Evolutionary conservation across 92 coral and sea anemone genomes (phyloP).

Genomic region (Phenganax stokvisi): DNA sequence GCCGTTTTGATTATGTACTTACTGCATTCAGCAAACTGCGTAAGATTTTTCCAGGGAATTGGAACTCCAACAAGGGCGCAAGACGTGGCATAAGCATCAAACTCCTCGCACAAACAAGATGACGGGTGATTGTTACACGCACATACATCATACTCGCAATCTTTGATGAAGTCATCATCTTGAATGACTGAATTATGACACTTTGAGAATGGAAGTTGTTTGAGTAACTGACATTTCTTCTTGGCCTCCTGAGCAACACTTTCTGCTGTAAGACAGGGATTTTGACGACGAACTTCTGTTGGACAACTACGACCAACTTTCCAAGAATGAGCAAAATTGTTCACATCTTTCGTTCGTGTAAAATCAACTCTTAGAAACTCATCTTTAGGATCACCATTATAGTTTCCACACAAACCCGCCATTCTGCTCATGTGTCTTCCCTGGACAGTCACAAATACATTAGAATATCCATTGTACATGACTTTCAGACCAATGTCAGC

Average conservation of each 20-base stretch:
- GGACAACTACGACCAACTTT: slow-evolving; percentile 30
- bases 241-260: slow-evolving; percentile 22
- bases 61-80: slow-evolving; percentile 20
- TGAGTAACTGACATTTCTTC: slow-evolving; percentile 34
- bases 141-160: slow-evolving; percentile 36
- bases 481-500: slow-evolving; percentile 26
- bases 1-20: neutral
- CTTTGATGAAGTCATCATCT: slow-evolving; percentile 24
- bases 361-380: slow-evolving; percentile 11
- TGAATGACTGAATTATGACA: slow-evolving; percentile 28
- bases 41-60: slow-evolving; percentile 26
- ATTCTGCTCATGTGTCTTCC: slow-evolving; percentile 19
- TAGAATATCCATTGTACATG: slow-evolving; percentile 15
- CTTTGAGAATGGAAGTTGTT: slow-evolving; percentile 15
- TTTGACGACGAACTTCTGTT: neutral
- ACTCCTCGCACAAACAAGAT: slow-evolving; percentile 25
- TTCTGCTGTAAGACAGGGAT: slow-evolving; percentile 24
- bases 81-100: slow-evolving; percentile 15
- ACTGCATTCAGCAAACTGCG: slow-evolving; percentile 29
- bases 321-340: slow-evolving; percentile 25
- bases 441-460: slow-evolving; percentile 24
- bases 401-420: slow-evolving; percentile 35
- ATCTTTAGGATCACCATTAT: slow-evolving; percentile 16
- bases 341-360: neutral
- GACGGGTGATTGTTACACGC: slow-evolving; percentile 35